Base-by-base conservation (phyloP, 2,113 vertebrate species). In the Bostrychus sinensis region DNA sequence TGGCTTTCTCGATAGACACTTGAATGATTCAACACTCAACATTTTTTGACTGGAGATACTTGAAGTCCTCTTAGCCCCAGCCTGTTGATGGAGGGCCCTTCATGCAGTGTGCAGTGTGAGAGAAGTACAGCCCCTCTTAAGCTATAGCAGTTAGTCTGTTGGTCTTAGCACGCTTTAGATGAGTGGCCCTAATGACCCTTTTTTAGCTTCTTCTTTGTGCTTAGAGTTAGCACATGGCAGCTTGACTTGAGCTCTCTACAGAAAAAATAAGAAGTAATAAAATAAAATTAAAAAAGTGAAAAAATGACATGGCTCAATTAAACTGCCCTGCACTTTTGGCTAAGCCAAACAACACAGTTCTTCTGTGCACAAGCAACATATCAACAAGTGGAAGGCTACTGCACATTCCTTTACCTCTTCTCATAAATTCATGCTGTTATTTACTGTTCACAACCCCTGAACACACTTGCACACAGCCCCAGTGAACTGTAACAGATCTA, bases 171-270 rank as follows among this genome's bases (percentile, higher is more conserved):
- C 66, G 74, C 82, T 85, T 87, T 86, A 83, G 71, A 80, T 72
- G 72, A 89, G 83, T 85, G 85, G 78, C 62, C 72, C 89, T 89
- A 67, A 87, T 89, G 88, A 89, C 84, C 88, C 77, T 80, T 82
- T 75, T 32, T 32, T 70, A 48, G 66, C 20, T n/a, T 12, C 45
- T 54, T 86, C 83, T 88, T 88, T 91, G 83, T 88, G 68, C 66
- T 77, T 77, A 62, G 70, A 84, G 80, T 88, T 85, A 74, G 84
- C 80, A 75, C 75, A 68, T 71, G 59, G 76, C 84, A 37, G 74
- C 76, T 82, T 80, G 65, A 62, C 62, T 84, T 85, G 70, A 90
- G 78, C 78, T 80, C 83, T 59, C 37, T 63, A 66, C 46, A 48
- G 67, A 75, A 84, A 79, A 69, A 65, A 72, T 69, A 76, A 89